Percentiles rank a stretch among this genome's conserved stretches.
Conservation (phyloP, 2,888 invertebrate species). For the Lithosia quadra region DNA sequence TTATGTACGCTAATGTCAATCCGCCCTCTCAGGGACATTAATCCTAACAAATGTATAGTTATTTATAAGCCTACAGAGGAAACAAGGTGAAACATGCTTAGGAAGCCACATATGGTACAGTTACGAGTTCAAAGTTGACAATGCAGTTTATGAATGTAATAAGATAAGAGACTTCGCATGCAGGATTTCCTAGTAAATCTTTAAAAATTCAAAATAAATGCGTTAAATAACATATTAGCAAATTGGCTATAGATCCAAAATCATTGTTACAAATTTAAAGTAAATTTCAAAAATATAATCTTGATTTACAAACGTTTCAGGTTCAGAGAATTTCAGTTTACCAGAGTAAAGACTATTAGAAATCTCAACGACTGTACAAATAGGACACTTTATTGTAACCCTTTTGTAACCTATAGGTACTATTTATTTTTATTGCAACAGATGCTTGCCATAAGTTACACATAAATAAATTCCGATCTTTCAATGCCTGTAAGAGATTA, state of each 20-base stretch:
- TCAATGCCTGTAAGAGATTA: background rate
- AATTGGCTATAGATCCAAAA: no score
- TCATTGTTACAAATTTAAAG: no score
- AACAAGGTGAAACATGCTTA: conserved; percentile 35
- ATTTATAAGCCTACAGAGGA: conserved; percentile 37
- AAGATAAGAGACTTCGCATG: background rate
- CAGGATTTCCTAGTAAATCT: background rate
- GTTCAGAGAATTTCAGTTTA: no score
- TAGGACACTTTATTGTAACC: no score
- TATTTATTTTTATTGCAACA: background rate
- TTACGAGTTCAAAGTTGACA: conserved; percentile 36
- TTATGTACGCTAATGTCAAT: conserved; percentile 20
- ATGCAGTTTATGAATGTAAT: conserved; percentile 32
- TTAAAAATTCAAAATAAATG: no score
- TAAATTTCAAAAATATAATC: no score
- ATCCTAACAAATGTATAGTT: conserved; percentile 28
- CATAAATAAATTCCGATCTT: background rate
- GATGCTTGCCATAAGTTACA: background rate
- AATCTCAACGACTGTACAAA: no score
- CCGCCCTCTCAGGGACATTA: conserved; percentile 14
- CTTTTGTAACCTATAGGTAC: no score
- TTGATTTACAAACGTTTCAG: no score
- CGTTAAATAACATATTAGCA: no score
- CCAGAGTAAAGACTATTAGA: background rate
- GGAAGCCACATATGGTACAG: conserved; percentile 45